These are phyloP conservation scores for Amblyteles armatorius DNA, from an alignment of 2,888 invertebrate genomes.

Conservation along the genomic window DNA sequence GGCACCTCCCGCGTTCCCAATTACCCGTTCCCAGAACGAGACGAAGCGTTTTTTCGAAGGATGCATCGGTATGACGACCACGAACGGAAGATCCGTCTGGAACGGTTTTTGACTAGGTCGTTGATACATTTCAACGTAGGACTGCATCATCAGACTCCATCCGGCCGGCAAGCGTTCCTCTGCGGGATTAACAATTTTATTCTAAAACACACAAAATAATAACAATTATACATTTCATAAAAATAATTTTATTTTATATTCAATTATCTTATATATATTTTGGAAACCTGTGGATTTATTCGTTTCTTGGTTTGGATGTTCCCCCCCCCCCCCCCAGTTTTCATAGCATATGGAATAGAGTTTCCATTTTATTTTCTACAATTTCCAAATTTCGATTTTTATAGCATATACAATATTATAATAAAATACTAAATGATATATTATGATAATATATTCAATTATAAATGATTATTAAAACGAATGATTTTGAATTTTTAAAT, in stretches of 20 bases:
- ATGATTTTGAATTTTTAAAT: not conserved
- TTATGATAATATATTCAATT: not conserved
- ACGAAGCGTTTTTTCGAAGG: slow-evolving; percentile 85
- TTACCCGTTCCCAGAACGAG: slow-evolving; percentile 88
- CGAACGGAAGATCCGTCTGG: slow-evolving; percentile 68
- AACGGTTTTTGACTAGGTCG: slow-evolving; percentile 77
- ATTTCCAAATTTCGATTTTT: too few relatives aligned
- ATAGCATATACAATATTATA: too few relatives aligned
- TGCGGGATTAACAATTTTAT: slow-evolving; percentile 83
- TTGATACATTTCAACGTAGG: slow-evolving; percentile 83
- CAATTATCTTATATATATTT: too few relatives aligned
- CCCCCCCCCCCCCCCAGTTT: too few relatives aligned
- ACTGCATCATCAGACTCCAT: slow-evolving; percentile 86
- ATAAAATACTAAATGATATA: too few relatives aligned
- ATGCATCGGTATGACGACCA: slow-evolving; percentile 78
- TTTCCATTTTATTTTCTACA: too few relatives aligned
- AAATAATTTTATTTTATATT: not conserved
- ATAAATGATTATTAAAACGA: not conserved
- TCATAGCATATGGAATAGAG: too few relatives aligned
- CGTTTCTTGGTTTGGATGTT: too few relatives aligned
- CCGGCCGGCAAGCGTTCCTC: slow-evolving; percentile 88
- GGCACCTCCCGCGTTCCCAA: slow-evolving; percentile 86
- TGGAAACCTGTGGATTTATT: too few relatives aligned
- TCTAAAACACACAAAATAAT: slow-evolving; percentile 69
- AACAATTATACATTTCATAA: not conserved